Percentiles rank a stretch among this genome's conserved stretches.
These are phyloP conservation scores for Acleris holmiana DNA, from an alignment of 2,888 invertebrate genomes.

Conservation along the genomic window DNA sequence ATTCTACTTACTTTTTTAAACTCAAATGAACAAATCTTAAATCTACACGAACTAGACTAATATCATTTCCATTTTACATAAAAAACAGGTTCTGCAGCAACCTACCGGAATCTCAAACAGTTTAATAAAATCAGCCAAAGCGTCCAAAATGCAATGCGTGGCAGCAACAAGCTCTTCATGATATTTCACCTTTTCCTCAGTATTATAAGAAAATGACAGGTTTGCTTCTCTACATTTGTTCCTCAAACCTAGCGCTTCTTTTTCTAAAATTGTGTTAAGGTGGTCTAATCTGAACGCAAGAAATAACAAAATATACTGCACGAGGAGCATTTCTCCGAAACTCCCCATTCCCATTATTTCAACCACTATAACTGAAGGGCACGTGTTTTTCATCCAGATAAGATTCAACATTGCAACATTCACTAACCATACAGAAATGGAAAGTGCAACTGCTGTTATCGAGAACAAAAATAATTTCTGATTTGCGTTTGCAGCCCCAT, in stretches of 20 bases:
- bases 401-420: constrained; percentile 47
- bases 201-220: neutral
- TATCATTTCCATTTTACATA: too few species aligned
- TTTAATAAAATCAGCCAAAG: constrained; percentile 53
- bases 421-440: constrained; percentile 28
- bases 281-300: constrained; percentile 51
- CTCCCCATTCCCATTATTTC: constrained; percentile 44
- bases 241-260: constrained; percentile 24
- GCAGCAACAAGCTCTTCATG: constrained; percentile 46
- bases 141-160: constrained; percentile 52
- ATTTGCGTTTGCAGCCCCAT: constrained; percentile 47
- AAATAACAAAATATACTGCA: constrained; percentile 50
- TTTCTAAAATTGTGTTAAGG: constrained; percentile 49
- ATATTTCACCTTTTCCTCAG: constrained; percentile 10
- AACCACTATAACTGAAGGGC: constrained; percentile 44
- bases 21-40: too few species aligned
- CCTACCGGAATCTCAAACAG: constrained; percentile 59
- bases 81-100: neutral
- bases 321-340: constrained; percentile 50
- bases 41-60: too few species aligned
- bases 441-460: constrained; percentile 10
- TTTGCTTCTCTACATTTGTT: constrained; percentile 4
- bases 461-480: constrained; percentile 42
- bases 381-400: constrained; percentile 45
- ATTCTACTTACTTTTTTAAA: too few species aligned